Evolutionary conservation across 2,888 invertebrate species (phyloP), one percentile per base, ranked within the genome.

Genomic region (Dicranocentrus wangi): DNA sequence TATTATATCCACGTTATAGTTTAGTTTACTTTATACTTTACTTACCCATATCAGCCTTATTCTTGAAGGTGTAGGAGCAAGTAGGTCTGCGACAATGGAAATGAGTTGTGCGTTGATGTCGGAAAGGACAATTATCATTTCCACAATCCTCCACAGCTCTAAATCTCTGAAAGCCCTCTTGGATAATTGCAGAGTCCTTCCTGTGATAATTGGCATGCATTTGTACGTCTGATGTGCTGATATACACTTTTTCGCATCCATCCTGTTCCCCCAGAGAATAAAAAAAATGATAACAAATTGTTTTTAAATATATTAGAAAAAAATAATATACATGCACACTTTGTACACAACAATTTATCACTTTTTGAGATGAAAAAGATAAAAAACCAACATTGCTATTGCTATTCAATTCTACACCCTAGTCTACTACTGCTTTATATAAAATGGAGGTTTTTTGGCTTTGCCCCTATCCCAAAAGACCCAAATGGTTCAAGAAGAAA

Each of bases 151-250:
- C 98, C 0, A 97, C 97, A 0, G 98, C 98, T 17, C 98, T 91
- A 90, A 95, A 98, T 87, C 99, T 91, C 88, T 98, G 97, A 90
- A 99, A 99, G 0, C 99, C 99, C 89, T 98, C 98, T 88, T 97
- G 97, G 76, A 97, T 95, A 87, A 99, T 98, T 19, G 98, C 98
- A 0, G 97, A 96, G 89, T 98, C 98, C 89, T 99, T 99, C 75
- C 98, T 93, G 89, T 99, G 99, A 89, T 98, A 98, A 90, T 98
- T 98, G 2, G 98, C 97, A 89, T 99, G 99, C 98, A 98, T 98
- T 90, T 99, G 98, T 2, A 99, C 98, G 89, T 99, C 99, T 65
- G 98, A 98, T 2, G 99, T 99, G 87, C 97, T 97, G 88, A 99
- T 98, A 90, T 99, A 99, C 0, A 97, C 96, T 91, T 97, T 98